Percentiles rank a stretch among this genome's conserved stretches.
These are phyloP conservation scores for Pagrus major DNA, from an alignment of 2,113 vertebrate species.

Conservation along the genomic window DNA sequence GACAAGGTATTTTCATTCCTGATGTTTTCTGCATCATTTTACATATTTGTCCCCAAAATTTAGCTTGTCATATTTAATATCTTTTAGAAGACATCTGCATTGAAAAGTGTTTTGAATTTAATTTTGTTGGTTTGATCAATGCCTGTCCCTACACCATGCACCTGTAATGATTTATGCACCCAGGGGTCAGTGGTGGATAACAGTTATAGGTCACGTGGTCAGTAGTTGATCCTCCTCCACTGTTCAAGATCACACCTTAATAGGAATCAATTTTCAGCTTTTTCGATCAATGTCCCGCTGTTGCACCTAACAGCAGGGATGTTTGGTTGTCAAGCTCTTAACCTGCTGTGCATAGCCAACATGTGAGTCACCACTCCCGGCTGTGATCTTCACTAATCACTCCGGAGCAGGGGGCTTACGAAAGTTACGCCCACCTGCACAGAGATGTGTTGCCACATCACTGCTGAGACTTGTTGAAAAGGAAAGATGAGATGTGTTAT, in stretches of 20 bases:
- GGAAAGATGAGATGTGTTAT: not conserved
- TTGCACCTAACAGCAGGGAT: not conserved
- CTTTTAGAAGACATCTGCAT: too few species aligned
- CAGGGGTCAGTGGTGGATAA: not conserved
- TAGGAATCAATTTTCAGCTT: constrained; percentile 9
- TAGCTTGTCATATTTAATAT: not conserved
- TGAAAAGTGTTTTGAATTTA: not conserved
- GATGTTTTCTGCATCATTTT: too few species aligned
- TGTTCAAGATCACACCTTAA: not conserved
- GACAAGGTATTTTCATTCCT: not conserved
- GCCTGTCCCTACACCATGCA: not conserved
- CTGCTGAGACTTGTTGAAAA: not conserved
- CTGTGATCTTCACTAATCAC: constrained; percentile 33
- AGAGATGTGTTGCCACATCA: constrained; percentile 5
- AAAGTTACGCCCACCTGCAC: constrained; percentile 19
- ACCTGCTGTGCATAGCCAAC: constrained; percentile 25
- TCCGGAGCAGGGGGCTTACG: constrained; percentile 14
- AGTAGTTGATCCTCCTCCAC: constrained; percentile 3
- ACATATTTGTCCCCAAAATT: not conserved
- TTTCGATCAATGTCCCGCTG: not conserved
- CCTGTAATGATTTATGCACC: not conserved
- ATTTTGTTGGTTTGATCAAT: not conserved
- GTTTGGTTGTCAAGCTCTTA: constrained; percentile 9
- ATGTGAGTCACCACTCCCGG: constrained; percentile 23
- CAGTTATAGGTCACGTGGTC: not conserved